These are phyloP conservation scores for Bombyx mandarina DNA, from an alignment of 1,140 invertebrate genomes.

Conservation along the genomic window DNA sequence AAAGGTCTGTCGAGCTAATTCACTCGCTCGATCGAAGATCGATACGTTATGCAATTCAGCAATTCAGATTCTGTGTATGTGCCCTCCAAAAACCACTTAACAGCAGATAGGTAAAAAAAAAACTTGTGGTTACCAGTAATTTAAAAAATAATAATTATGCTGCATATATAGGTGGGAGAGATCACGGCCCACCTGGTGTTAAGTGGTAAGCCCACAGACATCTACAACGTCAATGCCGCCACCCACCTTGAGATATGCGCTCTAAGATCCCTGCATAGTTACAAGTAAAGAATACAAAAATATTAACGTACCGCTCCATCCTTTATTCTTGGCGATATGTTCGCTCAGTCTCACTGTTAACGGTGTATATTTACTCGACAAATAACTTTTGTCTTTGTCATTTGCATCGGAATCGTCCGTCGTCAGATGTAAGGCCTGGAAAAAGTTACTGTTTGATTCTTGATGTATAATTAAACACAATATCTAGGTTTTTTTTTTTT, in stretches of 20 bases:
- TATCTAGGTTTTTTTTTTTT: too few relatives aligned
- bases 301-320: constrained; percentile 80
- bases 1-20: too few relatives aligned
- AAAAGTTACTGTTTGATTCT: constrained; percentile 21
- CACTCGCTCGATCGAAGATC: too few relatives aligned
- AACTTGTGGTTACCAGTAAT: constrained; percentile 17
- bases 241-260: too few relatives aligned
- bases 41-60: too few relatives aligned
- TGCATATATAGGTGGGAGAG: not conserved
- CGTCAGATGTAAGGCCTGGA: constrained; percentile 82
- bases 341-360: constrained; percentile 91
- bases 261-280: not conserved
- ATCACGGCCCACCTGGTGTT: too few relatives aligned
- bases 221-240: too few relatives aligned
- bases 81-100: too few relatives aligned
- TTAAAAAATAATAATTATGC: not conserved
- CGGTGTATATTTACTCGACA: constrained; percentile 95
- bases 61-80: too few relatives aligned
- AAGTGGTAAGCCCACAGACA: too few relatives aligned
- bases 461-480: too few relatives aligned
- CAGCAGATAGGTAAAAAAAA: too few relatives aligned
- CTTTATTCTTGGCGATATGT: constrained; percentile 85
- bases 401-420: constrained; percentile 89
- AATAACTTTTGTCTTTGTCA: constrained; percentile 92
- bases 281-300: not conserved